Percentiles rank a stretch among this genome's conserved stretches.
Evolutionary conservation across 2,888 invertebrate genomes (phyloP).

Genomic region (Pogonocherus hispidulus): DNA sequence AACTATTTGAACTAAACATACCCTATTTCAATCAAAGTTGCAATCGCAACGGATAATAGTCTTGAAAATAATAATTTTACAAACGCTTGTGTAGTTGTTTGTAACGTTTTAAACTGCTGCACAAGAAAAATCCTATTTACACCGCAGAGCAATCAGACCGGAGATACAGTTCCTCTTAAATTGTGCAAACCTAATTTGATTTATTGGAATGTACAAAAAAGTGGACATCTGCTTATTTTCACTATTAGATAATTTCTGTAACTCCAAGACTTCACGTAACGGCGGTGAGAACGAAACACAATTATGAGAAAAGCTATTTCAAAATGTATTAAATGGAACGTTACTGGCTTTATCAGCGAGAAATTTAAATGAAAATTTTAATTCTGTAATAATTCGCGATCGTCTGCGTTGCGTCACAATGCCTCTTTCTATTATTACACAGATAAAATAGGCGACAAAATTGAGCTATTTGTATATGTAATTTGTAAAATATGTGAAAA

Average conservation of each 20-base stretch:
- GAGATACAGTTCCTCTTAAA: neutral
- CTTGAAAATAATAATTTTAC: too few relatives aligned
- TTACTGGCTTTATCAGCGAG: neutral
- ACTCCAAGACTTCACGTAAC: constrained; percentile 17
- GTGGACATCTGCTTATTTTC: constrained; percentile 15
- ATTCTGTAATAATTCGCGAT: constrained; percentile 7
- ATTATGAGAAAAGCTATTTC: constrained; percentile 28
- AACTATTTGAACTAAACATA: too few relatives aligned
- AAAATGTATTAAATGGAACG: constrained; percentile 21
- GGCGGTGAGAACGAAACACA: constrained; percentile 25
- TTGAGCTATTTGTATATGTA: neutral
- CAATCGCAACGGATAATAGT: too few relatives aligned
- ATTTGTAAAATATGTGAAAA: constrained; percentile 7
- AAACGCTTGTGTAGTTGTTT: too few relatives aligned
- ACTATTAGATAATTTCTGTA: constrained; percentile 9
- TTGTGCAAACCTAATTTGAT: neutral
- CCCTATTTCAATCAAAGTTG: too few relatives aligned
- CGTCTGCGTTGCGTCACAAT: constrained; percentile 25
- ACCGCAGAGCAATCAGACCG: neutral
- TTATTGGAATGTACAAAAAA: neutral
- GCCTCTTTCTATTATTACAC: constrained; percentile 2
- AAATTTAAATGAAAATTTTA: neutral
- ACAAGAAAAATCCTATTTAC: neutral
- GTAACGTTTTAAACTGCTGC: too few relatives aligned
- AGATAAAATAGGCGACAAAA: constrained; percentile 5